Evolutionary conservation across 2,888 invertebrate genomes (phyloP).

Genomic region (Notodonta dromedarius): DNA sequence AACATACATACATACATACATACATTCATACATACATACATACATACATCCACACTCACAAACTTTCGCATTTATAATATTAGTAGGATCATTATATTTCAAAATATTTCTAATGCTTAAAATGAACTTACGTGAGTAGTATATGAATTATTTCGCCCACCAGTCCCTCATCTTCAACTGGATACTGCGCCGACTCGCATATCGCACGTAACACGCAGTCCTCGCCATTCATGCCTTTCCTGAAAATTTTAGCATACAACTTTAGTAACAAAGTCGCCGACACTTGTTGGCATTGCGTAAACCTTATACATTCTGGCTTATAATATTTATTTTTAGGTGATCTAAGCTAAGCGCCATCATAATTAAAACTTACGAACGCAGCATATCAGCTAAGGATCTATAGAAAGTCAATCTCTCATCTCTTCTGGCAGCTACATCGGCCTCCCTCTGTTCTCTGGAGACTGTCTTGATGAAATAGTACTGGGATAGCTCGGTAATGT

Average conservation of each 20-base stretch:
- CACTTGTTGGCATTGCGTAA: too few species aligned
- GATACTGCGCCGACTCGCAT: constrained; percentile 88
- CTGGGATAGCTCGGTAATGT: constrained; percentile 76
- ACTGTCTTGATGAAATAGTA: constrained; percentile 76
- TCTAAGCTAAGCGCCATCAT: too few species aligned
- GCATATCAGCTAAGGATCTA: constrained; percentile 60
- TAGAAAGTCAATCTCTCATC: constrained; percentile 72
- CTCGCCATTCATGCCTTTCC: constrained; percentile 85
- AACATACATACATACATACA: too few species aligned
- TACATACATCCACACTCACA: too few species aligned
- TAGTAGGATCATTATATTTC: too few species aligned
- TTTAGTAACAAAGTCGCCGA: too few species aligned
- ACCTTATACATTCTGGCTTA: too few species aligned
- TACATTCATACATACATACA: too few species aligned
- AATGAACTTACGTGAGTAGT: constrained; percentile 86
- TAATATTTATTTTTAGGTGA: too few species aligned
- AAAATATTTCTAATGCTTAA: too few species aligned
- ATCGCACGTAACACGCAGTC: constrained; percentile 89
- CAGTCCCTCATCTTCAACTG: constrained; percentile 88
- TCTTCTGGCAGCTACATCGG: constrained; percentile 53
- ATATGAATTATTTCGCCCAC: constrained; percentile 89
- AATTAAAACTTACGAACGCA: constrained; percentile 57
- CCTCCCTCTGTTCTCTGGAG: constrained; percentile 66
- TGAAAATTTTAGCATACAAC: constrained; percentile 51
- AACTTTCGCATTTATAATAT: too few species aligned